A percentile compares a stretch with the other conserved stretches of the same genome.
These are phyloP conservation scores for Tetragnatha versicolor DNA, from an alignment of 1,140 invertebrate species.

Conservation along the genomic window DNA sequence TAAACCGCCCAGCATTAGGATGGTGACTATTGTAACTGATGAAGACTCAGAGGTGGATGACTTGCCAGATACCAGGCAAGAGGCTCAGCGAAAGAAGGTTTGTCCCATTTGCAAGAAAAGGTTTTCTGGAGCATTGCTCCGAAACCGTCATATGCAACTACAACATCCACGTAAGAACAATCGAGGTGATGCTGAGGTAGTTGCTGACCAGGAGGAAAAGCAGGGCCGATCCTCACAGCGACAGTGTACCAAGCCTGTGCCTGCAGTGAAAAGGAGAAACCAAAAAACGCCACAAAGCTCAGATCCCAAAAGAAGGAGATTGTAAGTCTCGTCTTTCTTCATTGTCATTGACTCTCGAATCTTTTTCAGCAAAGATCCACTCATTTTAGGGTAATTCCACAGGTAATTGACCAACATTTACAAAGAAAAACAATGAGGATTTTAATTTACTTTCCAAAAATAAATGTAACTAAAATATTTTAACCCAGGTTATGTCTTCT, in stretches of 20 bases:
- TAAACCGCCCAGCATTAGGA: background rate
- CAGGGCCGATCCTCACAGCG: background rate
- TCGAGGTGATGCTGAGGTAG: background rate
- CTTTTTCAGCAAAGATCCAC: too few relatives aligned
- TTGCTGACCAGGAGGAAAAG: background rate
- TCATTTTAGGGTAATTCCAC: too few relatives aligned
- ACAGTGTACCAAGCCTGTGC: slow-evolving; percentile 18
- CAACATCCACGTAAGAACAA: background rate
- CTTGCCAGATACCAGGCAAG: background rate
- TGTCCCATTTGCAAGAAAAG: slow-evolving; percentile 39
- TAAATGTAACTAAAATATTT: too few relatives aligned
- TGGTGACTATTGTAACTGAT: background rate
- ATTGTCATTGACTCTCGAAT: too few relatives aligned
- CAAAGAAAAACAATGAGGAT: too few relatives aligned
- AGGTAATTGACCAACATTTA: too few relatives aligned
- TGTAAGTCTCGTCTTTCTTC: too few relatives aligned
- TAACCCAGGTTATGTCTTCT: too few relatives aligned
- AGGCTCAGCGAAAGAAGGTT: background rate
- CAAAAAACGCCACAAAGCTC: too few relatives aligned
- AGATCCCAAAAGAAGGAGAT: too few relatives aligned
- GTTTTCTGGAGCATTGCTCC: background rate
- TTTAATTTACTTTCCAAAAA: too few relatives aligned
- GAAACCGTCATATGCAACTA: slow-evolving; percentile 19
- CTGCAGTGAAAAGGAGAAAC: slow-evolving; percentile 8
- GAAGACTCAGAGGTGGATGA: background rate